Percentiles rank a stretch among this genome's conserved stretches.
These are phyloP conservation scores for Crossaster papposus DNA, from an alignment of 53 echinoderm and acorn worm species.

Conservation along the genomic window DNA sequence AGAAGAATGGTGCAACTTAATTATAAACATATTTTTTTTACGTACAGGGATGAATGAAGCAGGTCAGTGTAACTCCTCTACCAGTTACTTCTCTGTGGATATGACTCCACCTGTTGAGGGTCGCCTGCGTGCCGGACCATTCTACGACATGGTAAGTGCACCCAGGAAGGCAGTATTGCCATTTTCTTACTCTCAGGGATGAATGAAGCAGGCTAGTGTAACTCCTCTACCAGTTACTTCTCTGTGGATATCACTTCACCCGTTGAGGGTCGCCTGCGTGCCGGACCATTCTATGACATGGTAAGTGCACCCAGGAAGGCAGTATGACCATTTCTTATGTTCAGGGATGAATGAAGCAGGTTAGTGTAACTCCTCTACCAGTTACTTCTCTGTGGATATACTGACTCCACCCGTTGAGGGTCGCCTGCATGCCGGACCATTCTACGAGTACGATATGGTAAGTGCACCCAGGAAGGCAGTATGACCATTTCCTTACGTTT, in stretches of 20 bases:
- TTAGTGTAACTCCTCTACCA: too few species aligned
- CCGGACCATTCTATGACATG: constrained; percentile 66
- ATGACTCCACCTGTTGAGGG: constrained; percentile 59
- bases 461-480: too few species aligned
- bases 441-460: constrained; percentile 63
- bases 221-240: constrained; percentile 36
- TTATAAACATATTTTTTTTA: too few species aligned
- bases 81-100: constrained; percentile 51
- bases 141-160: constrained; percentile 42
- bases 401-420: constrained; percentile 57
- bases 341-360: too few species aligned
- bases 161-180: too few species aligned
- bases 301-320: too few species aligned
- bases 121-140: constrained; percentile 37
- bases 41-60: constrained; percentile 31
- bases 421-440: constrained; percentile 40
- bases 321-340: too few species aligned
- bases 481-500: too few species aligned
- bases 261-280: constrained; percentile 51
- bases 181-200: constrained; percentile 28
- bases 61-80: constrained; percentile 55
- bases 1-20: too few species aligned
- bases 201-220: constrained; percentile 52
- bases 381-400: too few species aligned
- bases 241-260: constrained; percentile 64